Percentiles rank a stretch among this genome's conserved stretches.
Conservation (phyloP, 2,797 vertebrate species). For the Mus caroli region DNA sequence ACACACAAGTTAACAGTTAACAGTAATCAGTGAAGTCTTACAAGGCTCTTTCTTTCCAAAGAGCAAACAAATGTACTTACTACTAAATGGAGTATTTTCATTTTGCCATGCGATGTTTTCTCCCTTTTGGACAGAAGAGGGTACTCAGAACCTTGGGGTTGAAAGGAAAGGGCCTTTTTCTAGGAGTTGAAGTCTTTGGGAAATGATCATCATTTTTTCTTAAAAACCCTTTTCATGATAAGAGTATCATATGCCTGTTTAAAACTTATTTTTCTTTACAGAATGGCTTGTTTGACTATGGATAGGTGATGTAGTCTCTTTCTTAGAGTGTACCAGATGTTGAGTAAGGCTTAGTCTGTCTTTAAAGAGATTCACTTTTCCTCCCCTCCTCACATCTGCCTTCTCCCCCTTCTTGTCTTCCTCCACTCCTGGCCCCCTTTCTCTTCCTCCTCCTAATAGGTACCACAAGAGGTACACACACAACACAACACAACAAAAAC, state of each 20-base stretch:
- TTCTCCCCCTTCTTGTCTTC: not conserved
- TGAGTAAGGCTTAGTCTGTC: not conserved
- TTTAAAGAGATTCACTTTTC: not conserved
- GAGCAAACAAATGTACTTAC: not conserved
- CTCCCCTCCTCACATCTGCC: no score
- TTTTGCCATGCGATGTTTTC: not conserved
- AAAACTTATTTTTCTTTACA: not conserved
- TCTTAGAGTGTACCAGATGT: not conserved
- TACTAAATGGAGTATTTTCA: not conserved
- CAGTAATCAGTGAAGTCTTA: not conserved
- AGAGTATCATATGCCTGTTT: not conserved
- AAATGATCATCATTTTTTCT: constrained; percentile 9
- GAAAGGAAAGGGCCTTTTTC: not conserved
- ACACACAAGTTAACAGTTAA: not conserved
- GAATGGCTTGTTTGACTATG: not conserved
- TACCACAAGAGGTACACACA: not conserved
- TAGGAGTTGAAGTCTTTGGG: constrained; percentile 11
- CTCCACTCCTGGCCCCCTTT: not conserved
- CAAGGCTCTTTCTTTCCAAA: not conserved
- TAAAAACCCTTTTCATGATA: not conserved
- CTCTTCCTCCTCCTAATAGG: not conserved
- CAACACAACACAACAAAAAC: not conserved
- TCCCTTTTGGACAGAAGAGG: not conserved
- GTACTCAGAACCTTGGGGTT: constrained; percentile 2
- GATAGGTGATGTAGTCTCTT: not conserved